Evolutionary conservation across 2,797 vertebrate genomes (phyloP).

Genomic region (Melanotaenia pygmaea): DNA sequence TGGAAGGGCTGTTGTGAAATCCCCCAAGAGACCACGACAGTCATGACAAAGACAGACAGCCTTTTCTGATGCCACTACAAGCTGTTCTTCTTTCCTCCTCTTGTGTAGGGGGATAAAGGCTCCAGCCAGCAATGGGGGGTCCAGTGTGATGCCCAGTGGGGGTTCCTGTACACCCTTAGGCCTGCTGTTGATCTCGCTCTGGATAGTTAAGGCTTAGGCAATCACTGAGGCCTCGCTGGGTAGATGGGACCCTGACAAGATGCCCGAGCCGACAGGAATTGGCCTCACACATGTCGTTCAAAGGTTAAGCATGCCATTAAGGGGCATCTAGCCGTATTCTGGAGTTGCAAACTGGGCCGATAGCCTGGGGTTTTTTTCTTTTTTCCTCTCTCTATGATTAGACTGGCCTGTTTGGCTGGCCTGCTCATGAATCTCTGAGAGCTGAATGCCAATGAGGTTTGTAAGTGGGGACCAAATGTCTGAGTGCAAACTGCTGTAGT

Average conservation of each 20-base stretch:
- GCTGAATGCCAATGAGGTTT: constrained; percentile 63
- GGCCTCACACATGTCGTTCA: constrained; percentile 63
- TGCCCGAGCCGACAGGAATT: constrained; percentile 49
- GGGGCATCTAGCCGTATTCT: constrained; percentile 42
- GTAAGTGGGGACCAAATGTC: constrained; percentile 32
- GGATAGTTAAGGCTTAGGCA: constrained; percentile 55
- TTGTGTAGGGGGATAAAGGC: constrained; percentile 43
- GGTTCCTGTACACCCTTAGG: constrained; percentile 54
- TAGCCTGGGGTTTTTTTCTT: constrained; percentile 67
- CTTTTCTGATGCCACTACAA: constrained; percentile 3
- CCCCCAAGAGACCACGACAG: constrained; percentile 21
- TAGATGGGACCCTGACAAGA: constrained; percentile 56
- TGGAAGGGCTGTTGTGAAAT: constrained; percentile 9
- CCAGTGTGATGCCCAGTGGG: constrained; percentile 50
- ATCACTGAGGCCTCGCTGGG: constrained; percentile 44
- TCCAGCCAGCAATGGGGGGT: constrained; percentile 54
- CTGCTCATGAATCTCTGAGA: constrained; percentile 68
- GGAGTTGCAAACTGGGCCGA: constrained; percentile 30
- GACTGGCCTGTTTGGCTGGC: constrained; percentile 48
- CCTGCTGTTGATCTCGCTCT: constrained; percentile 60
- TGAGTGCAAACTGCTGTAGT: constrained; percentile 2
- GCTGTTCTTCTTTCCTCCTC: constrained; percentile 17
- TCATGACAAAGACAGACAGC: constrained; percentile 37
- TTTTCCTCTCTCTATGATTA: constrained; percentile 56
- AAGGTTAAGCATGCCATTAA: constrained; percentile 75